A percentile compares a stretch with the other conserved stretches of the same genome.
These are phyloP conservation scores for Cynoglossus semilaevis DNA, from an alignment of 2,113 vertebrate genomes.

Conservation along the genomic window DNA sequence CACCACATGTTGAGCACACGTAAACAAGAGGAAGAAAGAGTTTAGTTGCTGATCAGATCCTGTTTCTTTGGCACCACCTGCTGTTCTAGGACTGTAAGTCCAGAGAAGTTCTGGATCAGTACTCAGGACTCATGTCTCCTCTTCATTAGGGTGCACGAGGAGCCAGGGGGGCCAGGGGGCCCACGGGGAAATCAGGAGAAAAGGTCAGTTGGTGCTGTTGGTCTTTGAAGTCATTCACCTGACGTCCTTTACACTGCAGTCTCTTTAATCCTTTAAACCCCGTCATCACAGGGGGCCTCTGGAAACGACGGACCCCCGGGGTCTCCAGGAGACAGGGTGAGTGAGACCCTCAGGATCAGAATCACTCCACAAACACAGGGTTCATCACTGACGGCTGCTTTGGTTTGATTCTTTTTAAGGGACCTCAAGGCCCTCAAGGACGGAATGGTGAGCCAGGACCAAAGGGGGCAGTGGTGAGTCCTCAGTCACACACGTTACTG, in stretches of 20 bases:
- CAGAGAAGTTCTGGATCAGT: not conserved
- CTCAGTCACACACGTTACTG: no score
- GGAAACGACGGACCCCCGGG: slow-evolving; percentile 91
- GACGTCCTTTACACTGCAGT: not conserved
- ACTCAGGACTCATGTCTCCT: slow-evolving; percentile 12
- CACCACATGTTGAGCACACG: no score
- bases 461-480: slow-evolving; percentile 94
- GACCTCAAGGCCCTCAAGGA: slow-evolving; percentile 92
- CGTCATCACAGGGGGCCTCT: slow-evolving; percentile 81
- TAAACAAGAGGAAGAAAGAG: no score
- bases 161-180: slow-evolving; percentile 86
- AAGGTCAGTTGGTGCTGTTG: slow-evolving; percentile 84
- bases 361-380: no score
- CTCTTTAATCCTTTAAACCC: slow-evolving; percentile 1
- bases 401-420: slow-evolving; percentile 70
- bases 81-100: not conserved
- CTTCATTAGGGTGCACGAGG: slow-evolving; percentile 85
- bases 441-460: slow-evolving; percentile 92
- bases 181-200: slow-evolving; percentile 93
- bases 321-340: slow-evolving; percentile 90
- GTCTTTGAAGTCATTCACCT: not conserved
- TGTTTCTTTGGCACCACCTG: not conserved
- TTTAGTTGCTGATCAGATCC: no score
- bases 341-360: slow-evolving; percentile 4
- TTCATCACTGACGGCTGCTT: not conserved